Evolutionary conservation across 2,888 invertebrate genomes (phyloP), one percentile per base, ranked within the genome.

Genomic region (Boloria selene): DNA sequence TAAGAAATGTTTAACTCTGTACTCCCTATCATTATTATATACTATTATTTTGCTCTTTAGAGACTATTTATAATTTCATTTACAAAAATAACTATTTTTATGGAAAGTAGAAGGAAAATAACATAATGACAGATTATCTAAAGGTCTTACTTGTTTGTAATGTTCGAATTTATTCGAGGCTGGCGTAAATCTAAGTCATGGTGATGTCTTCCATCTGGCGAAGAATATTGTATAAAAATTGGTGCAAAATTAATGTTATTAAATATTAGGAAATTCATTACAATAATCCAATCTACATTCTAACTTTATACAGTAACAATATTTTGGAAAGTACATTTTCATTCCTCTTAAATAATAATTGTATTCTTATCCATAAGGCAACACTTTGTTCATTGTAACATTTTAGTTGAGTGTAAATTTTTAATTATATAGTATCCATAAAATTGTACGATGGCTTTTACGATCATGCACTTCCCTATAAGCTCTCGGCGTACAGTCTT

Each of bases 131-230:
- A 45, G 45, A 58, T 45, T 56, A 51, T 51, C 26, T 38, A 51
- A 50, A 13, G n/a, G 22, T 44, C 44, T 26, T 45, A 31, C 18
- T 63, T 69, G 17, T 49, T 63, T 66, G 54, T 61, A 45, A 61
- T 44, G 56, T 63, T 63, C 59, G 67, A 63, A 64, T 66, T 60
- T 49, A 60, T 62, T 62, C 58, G 61, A 54, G 60, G 31, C 64
- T 58, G 60, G 56, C 42, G 26, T 62, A 59, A 61, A 22, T 60
- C 54, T 70, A 70, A 65, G 68, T 70, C 69, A 22, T 22, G 22
- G 65, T 72, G 58, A 70, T 69, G 74, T 75, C 74, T 74, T 75
- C 74, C 75, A 73, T 59, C 74, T 70, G 73, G 70, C 69, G 68
- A 69, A 64, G 65, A 69, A 61, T 63, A 67, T 70, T 69, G 69